Percentiles rank a stretch among this genome's conserved stretches.
Evolutionary conservation across 2,888 invertebrate species (phyloP).

Genomic region (Merodon equestris): DNA sequence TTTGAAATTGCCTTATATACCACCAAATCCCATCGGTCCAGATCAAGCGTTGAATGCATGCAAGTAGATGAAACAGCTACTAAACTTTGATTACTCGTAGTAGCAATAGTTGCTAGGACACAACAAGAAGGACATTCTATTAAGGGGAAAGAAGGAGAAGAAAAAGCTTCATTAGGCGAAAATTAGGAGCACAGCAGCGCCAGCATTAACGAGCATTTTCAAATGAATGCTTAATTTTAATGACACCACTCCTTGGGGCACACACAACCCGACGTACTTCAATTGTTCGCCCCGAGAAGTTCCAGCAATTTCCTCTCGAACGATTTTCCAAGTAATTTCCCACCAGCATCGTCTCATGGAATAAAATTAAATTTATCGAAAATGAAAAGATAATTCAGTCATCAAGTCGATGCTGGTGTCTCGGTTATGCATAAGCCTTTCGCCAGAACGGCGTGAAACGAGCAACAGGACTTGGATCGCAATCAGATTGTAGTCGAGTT

Average conservation of each 20-base stretch:
- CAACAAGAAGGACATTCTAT: too few relatives aligned
- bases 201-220: constrained; percentile 38
- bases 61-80: too few relatives aligned
- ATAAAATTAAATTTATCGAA: constrained; percentile 30
- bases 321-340: constrained; percentile 25
- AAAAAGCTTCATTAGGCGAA: constrained; percentile 29
- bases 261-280: too few relatives aligned
- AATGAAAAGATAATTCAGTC: constrained; percentile 44
- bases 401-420: constrained; percentile 14
- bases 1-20: too few relatives aligned
- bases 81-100: too few relatives aligned
- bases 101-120: too few relatives aligned
- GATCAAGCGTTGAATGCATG: too few relatives aligned
- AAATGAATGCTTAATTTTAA: constrained; percentile 61
- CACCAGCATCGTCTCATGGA: constrained; percentile 9
- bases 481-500: too few relatives aligned
- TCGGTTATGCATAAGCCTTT: too few relatives aligned
- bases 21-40: too few relatives aligned
- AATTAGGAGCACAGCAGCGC: constrained; percentile 22
- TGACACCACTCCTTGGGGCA: constrained; percentile 16
- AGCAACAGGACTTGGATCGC: neutral
- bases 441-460: too few relatives aligned
- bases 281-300: neutral
- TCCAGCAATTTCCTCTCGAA: neutral
- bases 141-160: neutral